Conservation (phyloP, 2,113 vertebrate species). For the Tricholaema leucomelas region DNA sequence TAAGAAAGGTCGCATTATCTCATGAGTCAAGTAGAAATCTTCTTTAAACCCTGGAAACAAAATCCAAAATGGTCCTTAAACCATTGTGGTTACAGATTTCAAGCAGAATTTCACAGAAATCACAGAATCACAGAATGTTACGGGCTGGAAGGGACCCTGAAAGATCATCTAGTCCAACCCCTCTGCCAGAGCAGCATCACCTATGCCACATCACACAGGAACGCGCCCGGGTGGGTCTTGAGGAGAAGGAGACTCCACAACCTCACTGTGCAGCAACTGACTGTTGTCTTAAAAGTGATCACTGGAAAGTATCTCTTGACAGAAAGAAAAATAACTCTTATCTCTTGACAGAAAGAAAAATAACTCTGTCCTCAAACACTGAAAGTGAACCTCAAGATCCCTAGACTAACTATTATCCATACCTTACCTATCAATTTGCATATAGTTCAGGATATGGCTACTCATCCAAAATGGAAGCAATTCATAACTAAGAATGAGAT, state of each 20-base stretch:
- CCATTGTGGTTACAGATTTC: constrained; percentile 64
- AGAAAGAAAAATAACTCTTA: neutral
- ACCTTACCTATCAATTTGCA: neutral
- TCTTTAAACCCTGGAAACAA: constrained; percentile 72
- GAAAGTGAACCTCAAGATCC: neutral
- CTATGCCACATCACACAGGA: no score
- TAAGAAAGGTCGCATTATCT: constrained; percentile 68
- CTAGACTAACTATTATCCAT: neutral
- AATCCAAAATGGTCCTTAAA: constrained; percentile 73
- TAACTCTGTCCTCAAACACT: neutral
- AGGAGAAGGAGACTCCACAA: no score
- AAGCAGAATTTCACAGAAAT: constrained; percentile 54
- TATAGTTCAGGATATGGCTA: neutral
- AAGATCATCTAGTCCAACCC: no score
- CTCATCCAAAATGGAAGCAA: neutral
- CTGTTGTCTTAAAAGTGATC: neutral
- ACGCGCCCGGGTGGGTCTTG: no score
- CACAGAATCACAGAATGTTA: no score
- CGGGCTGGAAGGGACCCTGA: no score
- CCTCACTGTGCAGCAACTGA: neutral
- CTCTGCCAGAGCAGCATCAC: no score
- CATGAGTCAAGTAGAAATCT: constrained; percentile 71
- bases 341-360: neutral
- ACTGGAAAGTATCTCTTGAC: neutral
- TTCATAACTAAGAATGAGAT: neutral